Percentiles rank a stretch among this genome's conserved stretches.
Evolutionary conservation across 2,888 invertebrate genomes (phyloP).

Genomic region (Trachelus stipa): DNA sequence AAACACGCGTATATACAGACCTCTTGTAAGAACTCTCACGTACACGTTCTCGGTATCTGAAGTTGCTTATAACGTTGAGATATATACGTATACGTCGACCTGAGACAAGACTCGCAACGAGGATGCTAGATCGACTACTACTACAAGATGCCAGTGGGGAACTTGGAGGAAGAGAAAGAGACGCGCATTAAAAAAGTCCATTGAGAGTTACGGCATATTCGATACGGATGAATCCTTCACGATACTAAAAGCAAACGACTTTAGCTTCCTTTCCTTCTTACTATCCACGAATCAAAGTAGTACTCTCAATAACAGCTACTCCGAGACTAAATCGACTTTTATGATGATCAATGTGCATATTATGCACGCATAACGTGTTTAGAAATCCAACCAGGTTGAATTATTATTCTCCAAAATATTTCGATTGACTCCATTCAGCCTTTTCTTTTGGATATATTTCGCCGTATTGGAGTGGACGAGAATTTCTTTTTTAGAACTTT

Average conservation of each 20-base stretch:
- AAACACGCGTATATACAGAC: constrained; percentile 6
- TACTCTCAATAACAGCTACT: not conserved
- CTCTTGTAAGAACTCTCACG: not conserved
- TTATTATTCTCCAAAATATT: not conserved
- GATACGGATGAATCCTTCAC: not conserved
- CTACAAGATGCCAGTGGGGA: not conserved
- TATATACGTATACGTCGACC: not conserved
- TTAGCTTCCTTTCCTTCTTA: not conserved
- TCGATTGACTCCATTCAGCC: not conserved
- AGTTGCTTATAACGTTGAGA: not conserved
- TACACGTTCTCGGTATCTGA: not conserved
- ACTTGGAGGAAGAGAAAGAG: not conserved
- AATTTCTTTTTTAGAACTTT: not conserved
- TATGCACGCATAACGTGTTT: not conserved
- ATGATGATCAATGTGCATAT: not conserved
- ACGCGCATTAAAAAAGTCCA: not conserved
- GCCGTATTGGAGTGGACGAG: not conserved
- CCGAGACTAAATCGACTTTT: not conserved
- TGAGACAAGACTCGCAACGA: not conserved
- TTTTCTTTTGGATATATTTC: not conserved
- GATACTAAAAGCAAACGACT: not conserved
- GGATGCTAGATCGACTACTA: not conserved
- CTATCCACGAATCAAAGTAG: not conserved
- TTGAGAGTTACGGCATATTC: not conserved
- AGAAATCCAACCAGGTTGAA: not conserved